Percentiles rank a stretch among this genome's conserved stretches.
Evolutionary conservation across 2,888 invertebrate genomes (phyloP).

Genomic region (Catocala fraxini): DNA sequence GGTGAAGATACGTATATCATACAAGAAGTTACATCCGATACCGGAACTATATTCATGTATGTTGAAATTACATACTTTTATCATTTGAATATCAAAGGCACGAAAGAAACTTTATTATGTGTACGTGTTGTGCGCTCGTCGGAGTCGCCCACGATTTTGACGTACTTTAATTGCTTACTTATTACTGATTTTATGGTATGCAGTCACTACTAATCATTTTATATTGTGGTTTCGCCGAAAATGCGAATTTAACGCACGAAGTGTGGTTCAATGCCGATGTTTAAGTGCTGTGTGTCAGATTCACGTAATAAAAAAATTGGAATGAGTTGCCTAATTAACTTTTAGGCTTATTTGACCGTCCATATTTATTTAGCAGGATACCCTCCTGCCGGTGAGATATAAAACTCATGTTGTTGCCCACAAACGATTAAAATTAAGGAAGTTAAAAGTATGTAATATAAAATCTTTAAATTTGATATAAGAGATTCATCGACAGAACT

Average conservation of each 20-base stretch:
- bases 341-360: too few relatives aligned
- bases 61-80: slow-evolving; percentile 4
- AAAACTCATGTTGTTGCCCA: too few relatives aligned
- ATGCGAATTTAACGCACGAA: slow-evolving; percentile 40
- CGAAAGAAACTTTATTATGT: slow-evolving; percentile 29
- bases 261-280: slow-evolving; percentile 38
- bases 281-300: slow-evolving; percentile 16
- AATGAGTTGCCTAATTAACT: too few relatives aligned
- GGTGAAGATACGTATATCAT: too few relatives aligned
- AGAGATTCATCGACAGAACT: too few relatives aligned
- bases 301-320: neutral
- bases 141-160: slow-evolving; percentile 33
- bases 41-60: slow-evolving; percentile 3
- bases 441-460: too few relatives aligned
- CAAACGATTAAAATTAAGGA: too few relatives aligned
- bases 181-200: slow-evolving; percentile 52
- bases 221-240: slow-evolving; percentile 35
- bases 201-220: slow-evolving; percentile 35
- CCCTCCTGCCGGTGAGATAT: too few relatives aligned
- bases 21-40: neutral
- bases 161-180: slow-evolving; percentile 41
- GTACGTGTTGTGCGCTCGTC: slow-evolving; percentile 13
- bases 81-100: slow-evolving; percentile 20
- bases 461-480: too few relatives aligned
- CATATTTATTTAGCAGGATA: too few relatives aligned